Conservation (phyloP, 2,797 vertebrate species). For the Leuciscus waleckii region DNA sequence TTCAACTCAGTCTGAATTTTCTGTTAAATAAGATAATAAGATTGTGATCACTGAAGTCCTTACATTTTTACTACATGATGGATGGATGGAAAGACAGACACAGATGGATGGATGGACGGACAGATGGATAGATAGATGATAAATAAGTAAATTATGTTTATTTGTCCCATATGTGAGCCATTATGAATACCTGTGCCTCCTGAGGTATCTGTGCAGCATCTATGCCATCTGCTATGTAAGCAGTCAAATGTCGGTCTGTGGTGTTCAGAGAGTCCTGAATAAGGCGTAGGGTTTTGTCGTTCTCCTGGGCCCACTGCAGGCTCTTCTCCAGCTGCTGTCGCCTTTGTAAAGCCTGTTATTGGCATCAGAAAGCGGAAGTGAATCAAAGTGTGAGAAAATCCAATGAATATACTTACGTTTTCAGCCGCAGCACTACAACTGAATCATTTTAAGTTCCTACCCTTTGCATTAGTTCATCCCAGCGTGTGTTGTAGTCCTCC, state of each 20-base stretch:
- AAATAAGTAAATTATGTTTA: neutral
- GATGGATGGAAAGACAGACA: neutral
- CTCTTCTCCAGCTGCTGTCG: slow-evolving; percentile 90
- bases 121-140: neutral
- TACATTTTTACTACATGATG: neutral
- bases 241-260: slow-evolving; percentile 87
- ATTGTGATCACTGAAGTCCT: neutral
- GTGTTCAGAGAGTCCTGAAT: slow-evolving; percentile 89
- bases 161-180: neutral
- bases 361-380: slow-evolving; percentile 29
- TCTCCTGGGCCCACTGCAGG: slow-evolving; percentile 89
- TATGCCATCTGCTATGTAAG: slow-evolving; percentile 87
- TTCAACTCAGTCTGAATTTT: slow-evolving; percentile 92
- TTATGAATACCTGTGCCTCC: slow-evolving; percentile 87
- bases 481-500: slow-evolving; percentile 90
- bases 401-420: neutral
- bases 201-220: slow-evolving; percentile 94
- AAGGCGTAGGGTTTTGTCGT: slow-evolving; percentile 87
- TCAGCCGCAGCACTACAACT: neutral
- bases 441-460: slow-evolving; percentile 70
- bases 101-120: neutral
- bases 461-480: slow-evolving; percentile 93
- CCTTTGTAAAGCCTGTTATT: slow-evolving; percentile 83
- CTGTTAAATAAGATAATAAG: slow-evolving; percentile 73
- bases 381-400: slow-evolving; percentile 4